Base-by-base conservation (phyloP, 1,140 invertebrate species). In the Eufriesea mexicana region DNA sequence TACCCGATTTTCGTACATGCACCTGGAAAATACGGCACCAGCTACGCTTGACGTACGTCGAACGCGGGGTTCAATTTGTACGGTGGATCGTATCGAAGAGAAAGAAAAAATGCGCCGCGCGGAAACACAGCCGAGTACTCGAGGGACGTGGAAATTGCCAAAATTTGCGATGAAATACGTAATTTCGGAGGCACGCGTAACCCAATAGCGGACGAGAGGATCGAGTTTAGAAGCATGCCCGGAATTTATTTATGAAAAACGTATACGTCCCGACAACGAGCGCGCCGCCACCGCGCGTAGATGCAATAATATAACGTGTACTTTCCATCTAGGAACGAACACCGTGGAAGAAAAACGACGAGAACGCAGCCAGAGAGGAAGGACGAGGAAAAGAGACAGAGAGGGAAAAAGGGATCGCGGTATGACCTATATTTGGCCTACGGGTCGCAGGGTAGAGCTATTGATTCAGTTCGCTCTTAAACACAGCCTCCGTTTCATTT, bases 401-500 rank as follows among this genome's bases (percentile, higher is more conserved):
- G 83, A 57, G 51, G 59, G 88, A 86, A 89, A 83, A 86, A 86
- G 87, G 90, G 78, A 89, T 91, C 89, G 91, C 88, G 86, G 85
- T 91, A 89, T 92, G 91, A 93, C 92, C 92, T 89, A 93, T 84
- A 93, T 93, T 81, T 90, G 84, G 90, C 88, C 87, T 87, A 89
- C 82, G 90, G 91, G 91, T 92, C 91, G 89, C 85, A 92, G 90
- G 85, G 86, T 85, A 92, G 87, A 84, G 89, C 90, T 93, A 93
- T 93, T 91, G 92, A 92, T 93, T 93, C 89, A 86, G 86, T 89
- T 91, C 85, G 89, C 91, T 92, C 92, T 93, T 92, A 93, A 93
- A 93, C 91, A 92, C 92, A 92, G 92, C 88, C 91, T 92, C 92
- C 92, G 86, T 92, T 93, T 92, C 90, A 92, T 92, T 93, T 91